Evolutionary conservation across 2,888 invertebrate genomes (phyloP).

Genomic region (Lysandra bellargus): DNA sequence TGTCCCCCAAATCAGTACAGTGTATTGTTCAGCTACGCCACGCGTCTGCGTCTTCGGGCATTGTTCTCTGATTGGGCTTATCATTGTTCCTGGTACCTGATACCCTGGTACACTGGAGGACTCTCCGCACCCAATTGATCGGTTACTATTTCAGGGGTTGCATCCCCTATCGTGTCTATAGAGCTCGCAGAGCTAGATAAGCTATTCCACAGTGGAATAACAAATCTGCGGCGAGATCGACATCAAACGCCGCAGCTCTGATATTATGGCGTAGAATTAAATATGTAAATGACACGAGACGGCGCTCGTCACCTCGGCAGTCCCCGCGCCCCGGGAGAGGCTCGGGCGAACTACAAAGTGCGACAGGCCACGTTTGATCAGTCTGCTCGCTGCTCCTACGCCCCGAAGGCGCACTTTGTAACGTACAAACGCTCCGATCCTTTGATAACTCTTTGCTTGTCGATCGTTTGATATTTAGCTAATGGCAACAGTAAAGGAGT

Average conservation of each 20-base stretch:
- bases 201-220: neutral
- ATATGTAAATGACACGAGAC: slow-evolving; percentile 26
- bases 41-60: slow-evolving; percentile 66
- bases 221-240: neutral
- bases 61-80: slow-evolving; percentile 71
- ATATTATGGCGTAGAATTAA: slow-evolving; percentile 30
- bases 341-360: slow-evolving; percentile 74
- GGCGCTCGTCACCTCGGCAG: slow-evolving; percentile 28
- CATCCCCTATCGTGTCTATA: neutral
- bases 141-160: slow-evolving; percentile 23
- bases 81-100: slow-evolving; percentile 46
- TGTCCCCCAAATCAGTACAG: slow-evolving; percentile 48
- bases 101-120: neutral
- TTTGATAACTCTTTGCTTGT: slow-evolving; percentile 34
- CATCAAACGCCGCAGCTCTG: slow-evolving; percentile 14
- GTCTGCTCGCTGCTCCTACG: slow-evolving; percentile 69
- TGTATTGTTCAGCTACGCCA: slow-evolving; percentile 64
- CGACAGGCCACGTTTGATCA: slow-evolving; percentile 73
- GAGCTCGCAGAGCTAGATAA: neutral
- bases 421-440: slow-evolving; percentile 39
- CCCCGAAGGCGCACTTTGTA: slow-evolving; percentile 71
- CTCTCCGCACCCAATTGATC: slow-evolving; percentile 25
- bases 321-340: slow-evolving; percentile 43
- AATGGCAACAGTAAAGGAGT: slow-evolving; percentile 21
- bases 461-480: slow-evolving; percentile 29